Conservation (phyloP, 2,113 vertebrate genomes). For the Butastur rufipennis region DNA sequence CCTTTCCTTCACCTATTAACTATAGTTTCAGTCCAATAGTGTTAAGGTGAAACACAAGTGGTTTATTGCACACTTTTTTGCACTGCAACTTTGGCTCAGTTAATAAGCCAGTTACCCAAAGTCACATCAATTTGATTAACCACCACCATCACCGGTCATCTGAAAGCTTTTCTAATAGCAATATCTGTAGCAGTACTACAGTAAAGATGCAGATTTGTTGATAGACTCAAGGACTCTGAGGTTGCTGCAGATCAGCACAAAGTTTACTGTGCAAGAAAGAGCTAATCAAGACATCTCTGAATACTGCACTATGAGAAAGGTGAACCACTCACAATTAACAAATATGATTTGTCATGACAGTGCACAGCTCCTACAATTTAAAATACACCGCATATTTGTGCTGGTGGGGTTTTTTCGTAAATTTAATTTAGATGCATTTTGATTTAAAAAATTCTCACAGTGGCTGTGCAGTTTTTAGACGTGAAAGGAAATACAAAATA, state of each 20-base stretch:
- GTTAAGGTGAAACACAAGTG: not conserved
- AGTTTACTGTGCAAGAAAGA: not conserved
- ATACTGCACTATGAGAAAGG: not conserved
- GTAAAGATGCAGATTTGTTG: not conserved
- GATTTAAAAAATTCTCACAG: not conserved
- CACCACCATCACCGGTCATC: not conserved
- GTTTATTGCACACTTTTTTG: not conserved
- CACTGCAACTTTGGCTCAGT: not conserved
- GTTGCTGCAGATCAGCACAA: not conserved
- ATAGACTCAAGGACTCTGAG: not conserved
- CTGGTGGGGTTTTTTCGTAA: not conserved
- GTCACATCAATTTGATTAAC: not conserved
- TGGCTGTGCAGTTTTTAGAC: not conserved
- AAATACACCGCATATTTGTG: not conserved
- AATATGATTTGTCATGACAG: not conserved
- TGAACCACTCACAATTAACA: not conserved
- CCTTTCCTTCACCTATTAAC: not conserved
- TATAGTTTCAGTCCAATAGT: not conserved
- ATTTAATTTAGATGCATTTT: not conserved
- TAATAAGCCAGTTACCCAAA: not conserved
- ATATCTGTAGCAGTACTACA: not conserved
- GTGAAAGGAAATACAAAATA: not conserved
- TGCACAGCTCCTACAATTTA: not conserved
- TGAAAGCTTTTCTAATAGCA: not conserved
- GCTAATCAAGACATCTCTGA: not conserved